These are phyloP conservation scores for Noctua janthina DNA, from an alignment of 2,888 invertebrate species.

Conservation along the genomic window DNA sequence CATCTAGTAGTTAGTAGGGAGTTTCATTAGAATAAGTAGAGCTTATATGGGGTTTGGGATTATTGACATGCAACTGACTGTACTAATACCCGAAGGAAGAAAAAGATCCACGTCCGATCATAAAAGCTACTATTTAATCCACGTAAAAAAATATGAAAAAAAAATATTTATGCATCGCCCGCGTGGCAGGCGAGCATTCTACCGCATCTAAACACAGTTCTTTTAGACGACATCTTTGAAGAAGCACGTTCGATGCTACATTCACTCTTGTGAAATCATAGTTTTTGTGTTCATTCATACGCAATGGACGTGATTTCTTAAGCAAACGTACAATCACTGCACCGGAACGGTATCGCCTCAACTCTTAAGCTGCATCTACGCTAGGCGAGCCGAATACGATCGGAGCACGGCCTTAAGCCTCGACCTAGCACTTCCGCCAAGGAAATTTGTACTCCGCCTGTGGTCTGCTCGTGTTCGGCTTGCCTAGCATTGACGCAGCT, in stretches of 20 bases:
- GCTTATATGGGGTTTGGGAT: background rate
- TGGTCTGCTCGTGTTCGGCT: too few relatives aligned
- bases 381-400: too few relatives aligned
- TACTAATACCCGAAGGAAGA: background rate
- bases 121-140: background rate
- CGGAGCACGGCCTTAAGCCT: too few relatives aligned
- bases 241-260: slow-evolving; percentile 11
- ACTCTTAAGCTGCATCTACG: too few relatives aligned
- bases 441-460: too few relatives aligned
- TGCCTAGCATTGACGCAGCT: too few relatives aligned
- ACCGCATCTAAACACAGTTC: accelerated
- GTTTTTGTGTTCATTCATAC: slow-evolving; percentile 1
- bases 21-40: background rate
- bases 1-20: background rate
- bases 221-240: background rate
- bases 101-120: background rate
- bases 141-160: too few relatives aligned
- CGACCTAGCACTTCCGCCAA: too few relatives aligned
- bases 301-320: slow-evolving; percentile 8
- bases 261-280: slow-evolving; percentile 25
- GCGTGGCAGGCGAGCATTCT: slow-evolving; percentile 91
- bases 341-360: background rate
- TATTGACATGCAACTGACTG: background rate
- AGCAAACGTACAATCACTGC: background rate
- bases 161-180: too few relatives aligned